Percentiles rank a stretch among this genome's conserved stretches.
These are phyloP conservation scores for Criorhina ranunculi DNA, from an alignment of 2,888 invertebrate species.

Conservation along the genomic window DNA sequence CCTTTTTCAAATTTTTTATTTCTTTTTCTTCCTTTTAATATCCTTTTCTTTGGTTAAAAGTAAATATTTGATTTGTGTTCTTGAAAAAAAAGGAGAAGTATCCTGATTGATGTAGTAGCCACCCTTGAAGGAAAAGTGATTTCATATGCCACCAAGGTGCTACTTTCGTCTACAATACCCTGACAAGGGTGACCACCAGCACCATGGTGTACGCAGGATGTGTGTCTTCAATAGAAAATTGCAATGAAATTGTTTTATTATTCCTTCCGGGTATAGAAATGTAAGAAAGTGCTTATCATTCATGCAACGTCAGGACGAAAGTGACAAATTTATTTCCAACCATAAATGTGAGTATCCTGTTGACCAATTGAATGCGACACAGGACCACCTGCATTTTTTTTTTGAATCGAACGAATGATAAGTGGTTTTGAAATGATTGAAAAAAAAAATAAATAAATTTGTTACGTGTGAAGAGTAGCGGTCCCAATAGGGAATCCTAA, in stretches of 20 bases:
- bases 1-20: constrained; percentile 31
- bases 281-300: constrained; percentile 59
- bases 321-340: constrained; percentile 67
- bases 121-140: constrained; percentile 53
- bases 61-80: constrained; percentile 76
- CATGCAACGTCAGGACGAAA: constrained; percentile 56
- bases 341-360: constrained; percentile 8
- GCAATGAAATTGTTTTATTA: constrained; percentile 70
- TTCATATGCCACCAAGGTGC: constrained; percentile 71
- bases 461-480: constrained; percentile 3
- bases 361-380: constrained; percentile 47
- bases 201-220: constrained; percentile 47
- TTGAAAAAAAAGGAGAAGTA: constrained; percentile 8
- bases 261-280: constrained; percentile 66
- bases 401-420: not conserved
- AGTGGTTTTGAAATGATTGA: not conserved
- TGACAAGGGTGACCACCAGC: constrained; percentile 73
- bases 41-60: constrained; percentile 69
- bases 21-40: constrained; percentile 48
- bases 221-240: constrained; percentile 38
- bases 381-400: constrained; percentile 68
- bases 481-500: constrained; percentile 7
- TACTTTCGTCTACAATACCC: not conserved
- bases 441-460: not conserved
- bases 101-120: constrained; percentile 70